Evolutionary conservation across 2,113 vertebrate genomes (phyloP), one percentile per base, ranked within the genome.

Genomic region (Myrmecobius fasciatus): DNA sequence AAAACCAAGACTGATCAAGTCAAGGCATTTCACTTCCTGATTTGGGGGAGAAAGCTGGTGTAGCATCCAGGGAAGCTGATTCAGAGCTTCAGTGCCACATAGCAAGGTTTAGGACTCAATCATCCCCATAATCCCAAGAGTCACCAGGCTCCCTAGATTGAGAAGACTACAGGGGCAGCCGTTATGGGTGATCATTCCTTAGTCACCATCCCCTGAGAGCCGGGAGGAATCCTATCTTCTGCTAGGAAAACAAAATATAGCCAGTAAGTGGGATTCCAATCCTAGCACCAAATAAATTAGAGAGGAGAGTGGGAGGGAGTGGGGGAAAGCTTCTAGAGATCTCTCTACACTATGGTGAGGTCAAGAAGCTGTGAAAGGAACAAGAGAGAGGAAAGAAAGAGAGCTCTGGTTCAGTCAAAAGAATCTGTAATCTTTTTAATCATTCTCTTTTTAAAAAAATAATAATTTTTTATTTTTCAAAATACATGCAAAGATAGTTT

Each of bases 201-300:
- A 96, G 91, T 8, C 51, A 26, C 54, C 93, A n/a, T 48, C 26
- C 49, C 53, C 52, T 31, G 9, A 47, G n/a, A 24, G 25, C 47
- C 92, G 43, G 0, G 46, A 94, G 96, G 94, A 92, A n/a, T 47
- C 48, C 67, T 24, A 53, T 90, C 94, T 89, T 90, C 52, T 91
- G 92, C 88, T 92, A 94, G 83, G 28, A 91, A 49, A 94, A 53
- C 92, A 95, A 94, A 91, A 93, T 89, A 92, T 1, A 96, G 96
- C 95, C 95, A 97, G 97, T 97, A 98, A 97, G 97, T 97, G 97
- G 53, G 28, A 97, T 51, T 97, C 97, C 95, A 95, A 26, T 8
- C 75, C 96, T 97, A 98, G 98, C 98, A 97, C 98, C 98, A 97
- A 97, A 98, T 98, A 97, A 97, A 95, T 98, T 96, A 97, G 52